These are phyloP conservation scores for Lateolabrax maculatus DNA, from an alignment of 2,797 vertebrate species.

Conservation along the genomic window DNA sequence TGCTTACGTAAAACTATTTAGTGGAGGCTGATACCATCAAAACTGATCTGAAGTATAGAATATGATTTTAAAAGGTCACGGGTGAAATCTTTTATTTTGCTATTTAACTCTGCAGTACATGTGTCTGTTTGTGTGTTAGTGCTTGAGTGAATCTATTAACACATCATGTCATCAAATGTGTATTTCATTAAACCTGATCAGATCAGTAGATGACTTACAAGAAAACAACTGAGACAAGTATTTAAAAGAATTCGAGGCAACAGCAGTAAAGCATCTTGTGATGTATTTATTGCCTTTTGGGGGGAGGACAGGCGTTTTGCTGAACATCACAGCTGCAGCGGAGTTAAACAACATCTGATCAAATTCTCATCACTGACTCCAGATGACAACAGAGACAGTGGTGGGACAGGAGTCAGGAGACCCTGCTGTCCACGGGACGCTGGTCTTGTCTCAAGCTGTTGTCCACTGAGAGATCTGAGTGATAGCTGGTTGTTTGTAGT, in stretches of 20 bases:
- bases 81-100: background rate
- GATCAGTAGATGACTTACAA: background rate
- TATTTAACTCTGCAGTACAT: background rate
- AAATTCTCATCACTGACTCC: conserved; percentile 21
- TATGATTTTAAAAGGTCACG: background rate
- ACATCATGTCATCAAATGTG: conserved; percentile 23
- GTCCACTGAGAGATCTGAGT: conserved; percentile 16
- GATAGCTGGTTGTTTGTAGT: conserved; percentile 7
- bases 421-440: background rate
- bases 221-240: conserved; percentile 26
- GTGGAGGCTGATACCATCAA: background rate
- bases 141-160: background rate
- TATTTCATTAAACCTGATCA: conserved; percentile 34
- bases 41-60: background rate
- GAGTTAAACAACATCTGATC: conserved; percentile 25
- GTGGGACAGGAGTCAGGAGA: background rate
- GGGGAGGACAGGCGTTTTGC: background rate
- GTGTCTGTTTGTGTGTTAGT: background rate
- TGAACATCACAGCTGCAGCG: conserved; percentile 13
- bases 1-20: background rate
- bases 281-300: conserved; percentile 16
- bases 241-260: conserved; percentile 30
- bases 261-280: conserved; percentile 8
- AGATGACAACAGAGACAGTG: conserved; percentile 23
- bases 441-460: conserved; percentile 19